phyloP scores from a whole-genome alignment of 2,797 vertebrate genomes.

The Acropternis orthonyx region DNA sequence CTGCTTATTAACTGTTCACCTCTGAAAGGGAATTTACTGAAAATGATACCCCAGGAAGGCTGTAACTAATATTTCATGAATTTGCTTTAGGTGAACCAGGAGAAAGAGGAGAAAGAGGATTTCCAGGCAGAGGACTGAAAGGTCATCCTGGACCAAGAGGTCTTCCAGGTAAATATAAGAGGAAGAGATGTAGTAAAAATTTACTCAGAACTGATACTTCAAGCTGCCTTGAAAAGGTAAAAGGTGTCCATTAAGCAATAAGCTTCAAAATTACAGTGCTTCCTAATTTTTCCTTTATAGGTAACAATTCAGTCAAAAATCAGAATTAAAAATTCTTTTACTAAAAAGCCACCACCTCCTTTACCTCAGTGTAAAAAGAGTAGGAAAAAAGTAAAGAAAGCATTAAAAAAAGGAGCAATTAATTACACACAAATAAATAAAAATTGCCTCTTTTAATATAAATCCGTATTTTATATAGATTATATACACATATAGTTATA shows the following conservation, averaged over 20 bases:
- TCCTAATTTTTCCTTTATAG: neutral
- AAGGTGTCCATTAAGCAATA: neutral
- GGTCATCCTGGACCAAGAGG: constrained; percentile 89
- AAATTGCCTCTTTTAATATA: neutral
- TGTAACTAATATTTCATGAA: constrained; percentile 17
- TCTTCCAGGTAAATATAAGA: constrained; percentile 86
- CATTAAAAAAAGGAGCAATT: neutral
- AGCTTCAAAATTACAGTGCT: neutral
- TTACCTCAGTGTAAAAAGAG: neutral
- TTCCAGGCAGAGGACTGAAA: constrained; percentile 88
- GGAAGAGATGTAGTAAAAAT: neutral
- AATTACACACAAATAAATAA: neutral
- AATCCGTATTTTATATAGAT: neutral
- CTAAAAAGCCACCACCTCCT: neutral
- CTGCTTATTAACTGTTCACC: neutral
- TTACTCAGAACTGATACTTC: neutral
- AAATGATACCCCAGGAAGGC: neutral
- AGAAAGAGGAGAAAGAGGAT: constrained; percentile 90
- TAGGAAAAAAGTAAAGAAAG: neutral
- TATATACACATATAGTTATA: neutral
- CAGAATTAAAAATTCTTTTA: neutral
- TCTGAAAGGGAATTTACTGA: neutral
- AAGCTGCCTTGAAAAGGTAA: neutral
- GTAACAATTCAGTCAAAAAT: neutral
- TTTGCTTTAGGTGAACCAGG: constrained; percentile 88